Base-by-base conservation (phyloP, 1,140 invertebrate species). In the Agrilus planipennis region DNA sequence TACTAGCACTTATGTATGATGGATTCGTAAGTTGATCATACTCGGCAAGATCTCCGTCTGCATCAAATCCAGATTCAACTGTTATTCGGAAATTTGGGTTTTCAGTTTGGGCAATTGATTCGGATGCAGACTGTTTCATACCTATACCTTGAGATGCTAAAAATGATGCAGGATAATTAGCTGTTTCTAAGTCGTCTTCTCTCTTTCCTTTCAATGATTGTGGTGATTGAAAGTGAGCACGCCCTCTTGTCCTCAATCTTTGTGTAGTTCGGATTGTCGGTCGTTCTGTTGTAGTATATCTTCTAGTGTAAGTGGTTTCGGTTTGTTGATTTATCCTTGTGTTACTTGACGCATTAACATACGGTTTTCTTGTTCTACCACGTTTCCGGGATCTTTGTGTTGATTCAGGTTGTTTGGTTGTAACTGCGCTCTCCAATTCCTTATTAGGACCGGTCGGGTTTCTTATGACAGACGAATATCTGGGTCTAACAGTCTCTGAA, bases 31-130 rank as follows among this genome's bases (percentile, higher is more conserved):
- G 37, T 41, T 63, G 60, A 52, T 63, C 60, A n/a, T 48, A 43
- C 11, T 38, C 40, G 4, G 39, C 45, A 1, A 45, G 45, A 22
- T 44, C 41, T 14, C 50, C 40, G 2, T 36, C 36, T 5, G 23
- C 36, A 2, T 21, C 21, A 1, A 39, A 30, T 14, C 34, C 34
- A 10, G 56, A 50, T 38, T 53, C 56, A 19, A 62, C 46, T 3
- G 56, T 62, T 42, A 62, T 58, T 49, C 59, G 51, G 41, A 62
- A 62, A 7, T 31, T 40, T 15, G 51, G 50, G 30, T 34, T 42
- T 16, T 39, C 16, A 15, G 41, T 44, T 25, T 34, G 20, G n/a
- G n/a, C n/a, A n/a, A n/a, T n/a, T 9, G 34, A 29, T 12, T 48
- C 5, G 27, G 32, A 30, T 50, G 41, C 14, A 30, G 41, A 15